These are phyloP conservation scores for Leptinotarsa defecta DNA, from an alignment of 1,140 invertebrate genomes.

Conservation along the genomic window DNA sequence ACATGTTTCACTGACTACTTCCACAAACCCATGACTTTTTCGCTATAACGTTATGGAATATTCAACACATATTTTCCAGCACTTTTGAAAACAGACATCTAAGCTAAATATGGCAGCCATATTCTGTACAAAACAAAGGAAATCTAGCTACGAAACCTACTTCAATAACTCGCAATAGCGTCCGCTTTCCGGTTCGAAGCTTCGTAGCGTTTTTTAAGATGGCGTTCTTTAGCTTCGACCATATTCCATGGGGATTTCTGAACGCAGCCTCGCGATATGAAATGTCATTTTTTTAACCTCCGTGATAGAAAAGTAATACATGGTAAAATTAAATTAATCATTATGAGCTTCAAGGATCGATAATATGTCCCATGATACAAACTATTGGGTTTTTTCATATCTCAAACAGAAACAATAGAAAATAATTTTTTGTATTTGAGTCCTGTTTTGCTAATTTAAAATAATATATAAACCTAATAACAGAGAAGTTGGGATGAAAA, in stretches of 20 bases:
- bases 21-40: conserved; percentile 42
- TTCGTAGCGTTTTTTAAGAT: conserved; percentile 15
- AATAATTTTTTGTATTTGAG: too few species aligned
- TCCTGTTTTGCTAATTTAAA: too few species aligned
- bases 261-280: too few species aligned
- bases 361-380: too few species aligned
- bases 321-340: too few species aligned
- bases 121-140: conserved; percentile 58
- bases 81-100: conserved; percentile 57
- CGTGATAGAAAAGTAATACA: too few species aligned
- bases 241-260: conserved; percentile 26
- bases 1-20: conserved; percentile 45
- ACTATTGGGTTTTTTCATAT: too few species aligned
- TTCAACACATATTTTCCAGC: conserved; percentile 49
- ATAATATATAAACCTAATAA: too few species aligned
- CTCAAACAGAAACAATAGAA: too few species aligned
- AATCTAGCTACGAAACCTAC: conserved; percentile 55
- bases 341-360: too few species aligned
- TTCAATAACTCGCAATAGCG: conserved; percentile 50
- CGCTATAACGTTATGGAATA: conserved; percentile 47
- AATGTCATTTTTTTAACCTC: too few species aligned
- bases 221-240: not conserved
- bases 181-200: conserved; percentile 51
- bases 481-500: too few species aligned
- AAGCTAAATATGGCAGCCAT: conserved; percentile 59